A percentile compares a stretch with the other conserved stretches of the same genome.
phyloP scores from a whole-genome alignment of 2,888 invertebrate species.

The Tineola bisselliella region DNA sequence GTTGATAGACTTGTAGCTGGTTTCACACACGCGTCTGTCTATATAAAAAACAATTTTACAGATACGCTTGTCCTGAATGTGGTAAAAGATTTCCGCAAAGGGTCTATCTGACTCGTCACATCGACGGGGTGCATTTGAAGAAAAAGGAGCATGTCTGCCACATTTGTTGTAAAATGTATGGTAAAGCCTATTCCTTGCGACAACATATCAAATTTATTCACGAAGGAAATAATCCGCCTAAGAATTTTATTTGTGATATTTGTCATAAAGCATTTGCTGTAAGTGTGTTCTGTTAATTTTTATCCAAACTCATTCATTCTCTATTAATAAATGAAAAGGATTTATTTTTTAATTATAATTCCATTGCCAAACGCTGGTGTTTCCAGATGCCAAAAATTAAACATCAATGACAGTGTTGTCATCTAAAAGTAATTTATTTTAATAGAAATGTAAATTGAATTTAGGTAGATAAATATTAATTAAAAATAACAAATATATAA shows the following conservation, averaged over 20 bases:
- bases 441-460: no score
- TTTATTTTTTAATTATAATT: no score
- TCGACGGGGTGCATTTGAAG: conserved; percentile 1
- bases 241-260: background rate
- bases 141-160: conserved; percentile 6
- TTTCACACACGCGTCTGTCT: no score
- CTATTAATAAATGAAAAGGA: no score
- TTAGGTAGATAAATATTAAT: no score
- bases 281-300: background rate
- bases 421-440: no score
- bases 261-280: conserved; percentile 2
- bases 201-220: background rate
- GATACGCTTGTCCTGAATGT: conserved; percentile 1
- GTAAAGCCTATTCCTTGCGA: background rate
- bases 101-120: background rate
- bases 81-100: background rate
- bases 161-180: conserved; percentile 1
- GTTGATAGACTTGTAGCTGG: no score
- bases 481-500: no score
- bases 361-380: no score
- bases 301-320: background rate
- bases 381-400: no score
- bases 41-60: no score
- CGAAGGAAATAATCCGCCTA: background rate
- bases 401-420: no score